Percentiles rank a stretch among this genome's conserved stretches.
Conservation (phyloP, 2,113 vertebrate species). For the Cichladusa arquata region DNA sequence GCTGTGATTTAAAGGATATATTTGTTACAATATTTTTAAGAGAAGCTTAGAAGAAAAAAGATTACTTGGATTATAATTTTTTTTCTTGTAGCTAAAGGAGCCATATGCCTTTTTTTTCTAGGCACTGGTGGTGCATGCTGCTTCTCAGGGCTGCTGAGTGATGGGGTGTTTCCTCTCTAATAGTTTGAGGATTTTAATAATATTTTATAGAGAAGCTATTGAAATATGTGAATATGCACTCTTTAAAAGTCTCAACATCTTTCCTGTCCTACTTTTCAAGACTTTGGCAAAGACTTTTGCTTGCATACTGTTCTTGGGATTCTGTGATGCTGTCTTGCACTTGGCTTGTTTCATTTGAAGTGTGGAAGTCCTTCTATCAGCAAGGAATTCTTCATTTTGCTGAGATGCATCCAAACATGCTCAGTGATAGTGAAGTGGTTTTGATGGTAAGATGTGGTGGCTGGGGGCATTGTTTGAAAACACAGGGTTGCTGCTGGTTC, state of each 20-base stretch:
- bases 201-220: background rate
- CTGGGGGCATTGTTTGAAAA: background rate
- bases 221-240: background rate
- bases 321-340: background rate
- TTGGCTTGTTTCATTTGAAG: background rate
- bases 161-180: background rate
- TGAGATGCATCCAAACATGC: fast-evolving
- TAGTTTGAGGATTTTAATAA: background rate
- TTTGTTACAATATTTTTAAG: background rate
- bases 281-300: background rate
- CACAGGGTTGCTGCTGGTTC: background rate
- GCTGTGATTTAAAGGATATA: background rate
- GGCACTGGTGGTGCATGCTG: background rate
- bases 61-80: background rate
- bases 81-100: background rate
- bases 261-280: background rate
- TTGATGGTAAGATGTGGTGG: background rate
- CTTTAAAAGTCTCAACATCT: background rate
- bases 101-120: background rate
- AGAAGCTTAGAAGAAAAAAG: background rate
- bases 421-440: background rate
- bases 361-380: background rate
- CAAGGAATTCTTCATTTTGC: background rate
- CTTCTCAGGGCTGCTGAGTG: background rate
- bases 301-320: background rate